Evolutionary conservation across 2,888 invertebrate species (phyloP), one percentile per base, ranked within the genome.

Genomic region (Bimastos eiseni): DNA sequence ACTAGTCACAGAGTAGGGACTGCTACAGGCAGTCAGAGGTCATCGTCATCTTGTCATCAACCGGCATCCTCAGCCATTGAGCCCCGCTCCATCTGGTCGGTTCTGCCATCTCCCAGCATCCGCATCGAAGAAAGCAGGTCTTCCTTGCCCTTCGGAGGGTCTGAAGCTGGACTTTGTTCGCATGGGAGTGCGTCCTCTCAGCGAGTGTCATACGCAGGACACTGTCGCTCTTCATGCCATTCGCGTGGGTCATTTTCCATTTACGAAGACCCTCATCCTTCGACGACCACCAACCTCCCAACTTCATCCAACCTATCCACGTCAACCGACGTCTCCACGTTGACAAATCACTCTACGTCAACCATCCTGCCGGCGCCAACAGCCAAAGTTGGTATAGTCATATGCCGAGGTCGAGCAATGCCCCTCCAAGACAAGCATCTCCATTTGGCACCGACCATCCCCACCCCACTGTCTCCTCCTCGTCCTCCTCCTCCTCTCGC

Each of bases 51-150:
- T 70, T 70, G 30, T 70, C 70, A 70, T 70, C 70, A n/a, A 17
- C 70, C n/a, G 30, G 55, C 70, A n/a, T 70, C 70, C 70, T 49
- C 49, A 36, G 19, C 36, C 37, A 86, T 36, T 34, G 86, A 86
- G 34, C 36, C 86, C n/a, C 34, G 86, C 24, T 86, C 86, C 86
- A 86, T 86, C 33, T 86, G 86, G 86, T 86, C 86, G 0, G 86
- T 86, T 37, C 86, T 86, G 34, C 86, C 86, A 19, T 86, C 86
- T 24, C 34, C 37, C 13, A 1, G 86, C 37, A 1, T 30, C n/a
- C 30, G 70, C 70, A n/a, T 70, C 70, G 17, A 70, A n/a, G 70
- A 70, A 70, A n/a, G 30, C 30, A 70, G n/a, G n/a, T 70, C 11
- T 30, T n/a, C n/a, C 30, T 1, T n/a, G n/a, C 30, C 6, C n/a